phyloP scores from a whole-genome alignment of 2,888 invertebrate genomes.

The Andrena camellia region DNA sequence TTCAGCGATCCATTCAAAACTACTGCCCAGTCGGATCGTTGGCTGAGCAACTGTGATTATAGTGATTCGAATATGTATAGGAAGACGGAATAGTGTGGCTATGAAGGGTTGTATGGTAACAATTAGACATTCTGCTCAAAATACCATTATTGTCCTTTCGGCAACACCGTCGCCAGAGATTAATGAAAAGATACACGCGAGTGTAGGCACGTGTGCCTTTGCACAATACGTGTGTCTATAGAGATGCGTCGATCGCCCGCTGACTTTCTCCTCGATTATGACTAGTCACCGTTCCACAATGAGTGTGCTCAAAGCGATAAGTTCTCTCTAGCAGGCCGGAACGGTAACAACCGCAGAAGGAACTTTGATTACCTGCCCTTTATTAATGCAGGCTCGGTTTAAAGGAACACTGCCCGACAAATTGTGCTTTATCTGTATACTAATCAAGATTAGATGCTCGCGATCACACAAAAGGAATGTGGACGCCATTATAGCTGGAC shows the following conservation, averaged over 20 bases:
- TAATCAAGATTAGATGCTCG: constrained; percentile 70
- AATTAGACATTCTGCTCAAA: constrained; percentile 57
- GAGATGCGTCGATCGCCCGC: constrained; percentile 80
- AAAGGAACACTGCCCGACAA: constrained; percentile 71
- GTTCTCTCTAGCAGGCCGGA: constrained; percentile 51
- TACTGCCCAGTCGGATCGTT: neutral
- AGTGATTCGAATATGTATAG: too few species aligned
- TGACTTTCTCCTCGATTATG: constrained; percentile 74
- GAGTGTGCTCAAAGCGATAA: constrained; percentile 71
- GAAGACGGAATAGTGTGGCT: neutral
- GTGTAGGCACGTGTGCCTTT: constrained; percentile 39
- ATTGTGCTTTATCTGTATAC: constrained; percentile 76
- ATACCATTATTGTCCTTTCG: constrained; percentile 57
- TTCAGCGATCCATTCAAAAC: neutral
- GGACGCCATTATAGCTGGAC: constrained; percentile 21
- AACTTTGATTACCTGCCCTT: constrained; percentile 78
- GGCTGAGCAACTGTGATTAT: neutral
- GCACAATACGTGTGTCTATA: constrained; percentile 54
- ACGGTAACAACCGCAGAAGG: constrained; percentile 70
- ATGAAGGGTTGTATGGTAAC: constrained; percentile 48
- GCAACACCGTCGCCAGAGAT: constrained; percentile 25
- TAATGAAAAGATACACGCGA: constrained; percentile 61
- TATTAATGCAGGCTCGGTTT: constrained; percentile 71
- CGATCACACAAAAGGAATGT: constrained; percentile 46
- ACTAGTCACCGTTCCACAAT: constrained; percentile 78